Evolutionary conservation across 1,140 invertebrate genomes (phyloP).

Genomic region (Solen grandis): DNA sequence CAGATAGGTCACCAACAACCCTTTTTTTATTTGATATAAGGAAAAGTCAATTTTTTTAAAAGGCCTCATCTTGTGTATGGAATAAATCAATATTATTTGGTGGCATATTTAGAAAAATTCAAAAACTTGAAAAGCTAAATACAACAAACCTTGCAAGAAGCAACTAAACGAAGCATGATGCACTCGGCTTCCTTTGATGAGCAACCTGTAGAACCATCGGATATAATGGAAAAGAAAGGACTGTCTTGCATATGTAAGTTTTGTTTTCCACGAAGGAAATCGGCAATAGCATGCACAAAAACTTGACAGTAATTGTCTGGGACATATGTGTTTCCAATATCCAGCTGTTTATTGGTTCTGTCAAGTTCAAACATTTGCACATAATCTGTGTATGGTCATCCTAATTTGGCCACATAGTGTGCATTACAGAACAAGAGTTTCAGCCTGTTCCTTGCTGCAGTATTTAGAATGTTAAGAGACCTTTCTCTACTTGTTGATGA

Average conservation of each 20-base stretch:
- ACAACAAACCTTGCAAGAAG: conserved; percentile 14
- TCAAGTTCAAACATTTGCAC: neutral
- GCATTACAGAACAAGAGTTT: too few species aligned
- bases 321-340: conserved; percentile 13
- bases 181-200: conserved; percentile 32
- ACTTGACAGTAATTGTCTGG: conserved; percentile 18
- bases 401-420: too few species aligned
- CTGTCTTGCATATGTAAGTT: neutral
- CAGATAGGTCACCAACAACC: too few species aligned
- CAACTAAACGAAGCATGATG: neutral
- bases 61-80: too few species aligned
- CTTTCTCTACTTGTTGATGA: neutral
- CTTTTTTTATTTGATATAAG: too few species aligned
- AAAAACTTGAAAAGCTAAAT: too few species aligned
- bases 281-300: conserved; percentile 9
- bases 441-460: too few species aligned
- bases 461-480: too few species aligned
- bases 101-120: too few species aligned
- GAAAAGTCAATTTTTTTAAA: too few species aligned
- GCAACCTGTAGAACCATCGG: conserved; percentile 30
- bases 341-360: neutral
- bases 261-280: too few species aligned
- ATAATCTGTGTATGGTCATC: conserved; percentile 7
- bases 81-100: neutral
- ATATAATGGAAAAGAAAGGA: conserved; percentile 6